Evolutionary conservation across 2,797 vertebrate genomes (phyloP).

Genomic region (Limosa lapponica): DNA sequence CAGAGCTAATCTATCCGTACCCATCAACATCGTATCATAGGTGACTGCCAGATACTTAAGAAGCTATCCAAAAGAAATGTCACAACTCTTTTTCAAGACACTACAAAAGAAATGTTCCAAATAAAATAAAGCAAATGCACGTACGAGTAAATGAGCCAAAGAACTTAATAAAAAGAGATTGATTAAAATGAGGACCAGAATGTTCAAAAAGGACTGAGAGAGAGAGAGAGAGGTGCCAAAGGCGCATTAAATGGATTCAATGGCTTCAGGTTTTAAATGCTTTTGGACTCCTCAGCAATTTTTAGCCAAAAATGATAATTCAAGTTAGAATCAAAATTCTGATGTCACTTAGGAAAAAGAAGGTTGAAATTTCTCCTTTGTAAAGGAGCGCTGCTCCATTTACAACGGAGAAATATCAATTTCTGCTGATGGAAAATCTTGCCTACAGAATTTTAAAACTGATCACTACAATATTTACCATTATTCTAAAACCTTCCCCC

Average conservation of each 20-base stretch:
- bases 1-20: conserved; percentile 55
- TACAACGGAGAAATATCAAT: not conserved
- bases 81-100: conserved; percentile 64
- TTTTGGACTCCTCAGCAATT: conserved; percentile 60
- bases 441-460: not conserved
- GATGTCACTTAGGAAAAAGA: conserved; percentile 36
- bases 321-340: conserved; percentile 47
- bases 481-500: not conserved
- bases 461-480: not conserved
- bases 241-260: conserved; percentile 65
- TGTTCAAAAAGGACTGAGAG: conserved; percentile 59
- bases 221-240: conserved; percentile 55
- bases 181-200: conserved; percentile 70
- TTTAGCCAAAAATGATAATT: conserved; percentile 59
- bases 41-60: conserved; percentile 65
- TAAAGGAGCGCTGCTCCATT: not conserved
- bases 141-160: conserved; percentile 70
- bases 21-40: conserved; percentile 57
- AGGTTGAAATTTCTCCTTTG: conserved; percentile 4
- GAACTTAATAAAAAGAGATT: conserved; percentile 73
- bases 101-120: conserved; percentile 67
- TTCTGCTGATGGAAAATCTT: not conserved
- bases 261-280: conserved; percentile 50
- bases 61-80: conserved; percentile 64
- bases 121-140: conserved; percentile 65